These are phyloP conservation scores for Progne subis DNA, from an alignment of 2,113 vertebrate genomes.

Conservation along the genomic window DNA sequence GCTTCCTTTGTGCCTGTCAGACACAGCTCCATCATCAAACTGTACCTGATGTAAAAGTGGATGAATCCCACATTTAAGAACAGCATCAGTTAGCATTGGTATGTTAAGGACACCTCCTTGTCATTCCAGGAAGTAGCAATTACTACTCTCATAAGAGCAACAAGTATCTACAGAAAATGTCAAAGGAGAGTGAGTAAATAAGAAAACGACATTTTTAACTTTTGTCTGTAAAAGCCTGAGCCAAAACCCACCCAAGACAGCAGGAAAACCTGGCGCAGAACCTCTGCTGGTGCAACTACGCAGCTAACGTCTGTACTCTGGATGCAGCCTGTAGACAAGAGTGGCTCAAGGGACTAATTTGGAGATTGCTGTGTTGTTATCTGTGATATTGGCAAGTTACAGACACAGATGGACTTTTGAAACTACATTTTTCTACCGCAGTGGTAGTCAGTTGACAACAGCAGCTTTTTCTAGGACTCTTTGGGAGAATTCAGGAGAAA, in stretches of 20 bases:
- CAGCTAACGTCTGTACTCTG: not conserved
- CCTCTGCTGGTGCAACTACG: not conserved
- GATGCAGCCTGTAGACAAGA: not conserved
- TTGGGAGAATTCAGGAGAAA: not conserved
- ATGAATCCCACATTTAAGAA: not conserved
- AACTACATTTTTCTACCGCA: not conserved
- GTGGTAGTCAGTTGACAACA: not conserved
- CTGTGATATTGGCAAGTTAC: not conserved
- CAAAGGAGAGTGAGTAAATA: not conserved
- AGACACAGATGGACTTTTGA: not conserved
- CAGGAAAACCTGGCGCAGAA: not conserved
- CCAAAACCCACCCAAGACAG: not conserved
- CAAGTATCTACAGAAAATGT: slow-evolving; percentile 55
- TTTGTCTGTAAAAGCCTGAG: not conserved
- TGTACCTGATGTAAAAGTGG: not conserved
- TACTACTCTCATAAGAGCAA: slow-evolving; percentile 81
- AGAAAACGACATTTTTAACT: not conserved
- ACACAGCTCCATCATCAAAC: not conserved
- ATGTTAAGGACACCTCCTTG: not conserved
- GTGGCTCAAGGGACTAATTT: not conserved
- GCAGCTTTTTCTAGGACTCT: not conserved
- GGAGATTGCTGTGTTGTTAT: not conserved
- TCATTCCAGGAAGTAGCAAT: slow-evolving; percentile 74
- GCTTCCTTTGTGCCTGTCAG: not conserved
- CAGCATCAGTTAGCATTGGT: not conserved